phyloP scores from a whole-genome alignment of 2,797 vertebrate species.

The Rhinella marina region DNA sequence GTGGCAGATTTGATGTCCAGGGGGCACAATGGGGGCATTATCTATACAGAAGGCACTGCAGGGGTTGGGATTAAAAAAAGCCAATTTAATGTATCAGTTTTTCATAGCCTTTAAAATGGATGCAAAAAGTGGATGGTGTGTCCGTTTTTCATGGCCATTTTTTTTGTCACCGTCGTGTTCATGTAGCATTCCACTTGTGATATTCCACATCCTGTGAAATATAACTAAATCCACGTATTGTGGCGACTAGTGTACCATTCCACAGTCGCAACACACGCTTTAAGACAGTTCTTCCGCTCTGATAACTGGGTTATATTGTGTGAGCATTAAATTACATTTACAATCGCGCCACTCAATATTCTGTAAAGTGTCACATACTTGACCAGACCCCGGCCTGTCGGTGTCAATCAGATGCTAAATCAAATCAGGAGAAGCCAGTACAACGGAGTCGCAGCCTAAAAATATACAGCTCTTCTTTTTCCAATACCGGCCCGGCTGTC shows the following conservation, averaged over 20 bases:
- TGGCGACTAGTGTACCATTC: not conserved
- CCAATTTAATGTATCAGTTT: not conserved
- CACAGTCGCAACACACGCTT: not conserved
- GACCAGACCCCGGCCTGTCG: constrained; percentile 35
- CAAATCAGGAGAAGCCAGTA: constrained; percentile 10
- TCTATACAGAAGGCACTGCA: too few relatives aligned
- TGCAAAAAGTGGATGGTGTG: not conserved
- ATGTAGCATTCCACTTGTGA: too few relatives aligned
- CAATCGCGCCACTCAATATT: constrained; percentile 40
- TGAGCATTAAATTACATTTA: constrained; percentile 43
- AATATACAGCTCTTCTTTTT: constrained; percentile 45
- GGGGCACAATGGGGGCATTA: too few relatives aligned
- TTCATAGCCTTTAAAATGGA: not conserved
- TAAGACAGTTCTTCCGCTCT: not conserved
- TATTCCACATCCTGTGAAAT: too few relatives aligned
- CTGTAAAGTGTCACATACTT: constrained; percentile 28
- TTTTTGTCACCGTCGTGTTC: too few relatives aligned
- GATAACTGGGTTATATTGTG: constrained; percentile 37
- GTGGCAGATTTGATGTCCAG: too few relatives aligned
- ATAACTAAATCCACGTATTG: too few relatives aligned
- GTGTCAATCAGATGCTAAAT: constrained; percentile 46
- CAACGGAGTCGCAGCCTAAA: constrained; percentile 23
- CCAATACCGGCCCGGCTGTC: constrained; percentile 34
- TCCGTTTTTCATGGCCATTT: too few relatives aligned
- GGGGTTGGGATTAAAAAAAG: too few relatives aligned